Evolutionary conservation across 2,797 vertebrate species (phyloP).

Genomic region (Staurois parvus): DNA sequence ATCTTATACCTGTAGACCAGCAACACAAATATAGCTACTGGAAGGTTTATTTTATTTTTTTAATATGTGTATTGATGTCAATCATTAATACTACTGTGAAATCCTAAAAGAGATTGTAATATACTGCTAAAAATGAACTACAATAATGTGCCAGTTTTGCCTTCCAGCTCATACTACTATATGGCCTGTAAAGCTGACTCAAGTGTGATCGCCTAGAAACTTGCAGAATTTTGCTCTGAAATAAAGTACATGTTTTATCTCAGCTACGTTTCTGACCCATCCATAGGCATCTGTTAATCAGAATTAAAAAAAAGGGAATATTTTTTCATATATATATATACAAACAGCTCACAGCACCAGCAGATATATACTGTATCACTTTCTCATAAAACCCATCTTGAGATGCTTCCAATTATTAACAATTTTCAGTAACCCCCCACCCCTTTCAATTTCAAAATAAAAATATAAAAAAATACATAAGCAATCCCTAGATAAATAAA

Average conservation of each 20-base stretch:
- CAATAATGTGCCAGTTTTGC: background rate
- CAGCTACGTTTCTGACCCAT: conserved; percentile 5
- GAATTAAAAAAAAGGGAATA: background rate
- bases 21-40: background rate
- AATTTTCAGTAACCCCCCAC: background rate
- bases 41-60: background rate
- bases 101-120: background rate
- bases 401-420: background rate
- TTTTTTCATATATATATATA: background rate
- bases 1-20: too few relatives aligned
- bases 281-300: conserved; percentile 3
- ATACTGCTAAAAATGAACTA: background rate
- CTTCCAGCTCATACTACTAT: conserved; percentile 3
- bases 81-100: background rate
- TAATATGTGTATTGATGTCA: background rate
- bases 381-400: background rate
- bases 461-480: background rate
- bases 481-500: background rate
- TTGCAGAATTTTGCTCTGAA: background rate
- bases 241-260: background rate
- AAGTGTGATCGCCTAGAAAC: conserved; percentile 3
- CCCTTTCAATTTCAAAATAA: background rate
- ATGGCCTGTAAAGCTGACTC: conserved; percentile 1
- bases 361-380: conserved; percentile 9
- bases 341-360: conserved; percentile 24